Base-by-base conservation (phyloP, 2,888 invertebrate species). In the Ichneumoninae sp. region DNA sequence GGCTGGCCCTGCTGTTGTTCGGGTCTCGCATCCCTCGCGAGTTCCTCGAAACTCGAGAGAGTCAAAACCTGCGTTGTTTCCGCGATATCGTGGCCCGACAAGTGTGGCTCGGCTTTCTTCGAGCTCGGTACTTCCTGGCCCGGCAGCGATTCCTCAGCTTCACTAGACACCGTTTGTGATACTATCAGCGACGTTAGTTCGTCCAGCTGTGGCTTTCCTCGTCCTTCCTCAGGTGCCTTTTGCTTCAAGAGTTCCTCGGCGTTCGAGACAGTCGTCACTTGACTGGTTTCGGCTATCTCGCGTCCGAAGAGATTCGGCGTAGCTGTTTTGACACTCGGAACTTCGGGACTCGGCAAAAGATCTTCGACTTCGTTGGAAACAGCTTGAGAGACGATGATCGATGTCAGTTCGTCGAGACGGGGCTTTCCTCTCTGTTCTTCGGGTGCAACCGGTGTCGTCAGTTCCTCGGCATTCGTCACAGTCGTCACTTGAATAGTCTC, bases 81-180 rank as follows among this genome's bases (percentile, higher is more conserved):
- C 44, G 92, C 91, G 54, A 91, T 87, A 79, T 91, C 90, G 71
- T 93, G 91, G n/a, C 92, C 90, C 76, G 90, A 89, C 33, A 94
- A 87, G 80, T 74, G 72, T n/a, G 86, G 66, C 62, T 88, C 60
- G 8, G 89, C 90, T 19, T 44, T 87, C 74, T 87, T 88, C 68
- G 84, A n/a, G 19, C 30, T 92, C 52, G 93, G 90, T 22, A 89
- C 89, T 26, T 89, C 89, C 85, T 88, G 87, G 4, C 66, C 77
- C 0, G 86, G 54, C 3, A 91, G 36, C 0, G 83, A 33, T 16
- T 88, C 86, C 70, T 91, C 91, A 1, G 85, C 69, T 72, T 91
- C 91, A 69, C 84, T 85, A 4, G 87, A 86, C 26, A 87, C 44
- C 3, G 82, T 85, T 78, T 90, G 87, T 5, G 86, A 87, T 60